These are phyloP conservation scores for Ochotona princeps DNA, from an alignment of 2,113 vertebrate genomes.

Conservation along the genomic window DNA sequence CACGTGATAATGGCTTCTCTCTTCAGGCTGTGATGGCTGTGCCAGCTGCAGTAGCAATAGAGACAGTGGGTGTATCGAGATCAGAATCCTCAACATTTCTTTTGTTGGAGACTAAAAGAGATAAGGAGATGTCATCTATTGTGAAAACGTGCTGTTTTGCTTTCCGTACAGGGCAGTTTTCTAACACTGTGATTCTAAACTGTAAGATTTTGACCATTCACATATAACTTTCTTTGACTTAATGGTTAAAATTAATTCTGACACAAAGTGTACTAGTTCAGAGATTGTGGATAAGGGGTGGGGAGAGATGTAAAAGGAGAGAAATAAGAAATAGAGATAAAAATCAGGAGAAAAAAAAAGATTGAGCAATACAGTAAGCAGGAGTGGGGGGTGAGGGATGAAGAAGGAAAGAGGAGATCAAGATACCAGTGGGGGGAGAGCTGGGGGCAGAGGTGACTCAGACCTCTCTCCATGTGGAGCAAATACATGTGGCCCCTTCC, in stretches of 20 bases:
- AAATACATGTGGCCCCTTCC: not conserved
- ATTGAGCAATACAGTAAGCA: too few relatives aligned
- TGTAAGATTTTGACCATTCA: not conserved
- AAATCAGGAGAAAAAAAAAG: not conserved
- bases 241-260: not conserved
- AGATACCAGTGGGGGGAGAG: not conserved
- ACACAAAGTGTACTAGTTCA: not conserved
- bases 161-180: not conserved
- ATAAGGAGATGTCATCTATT: not conserved
- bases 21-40: not conserved
- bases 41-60: not conserved
- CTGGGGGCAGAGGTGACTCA: not conserved
- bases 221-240: not conserved
- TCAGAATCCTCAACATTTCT: not conserved
- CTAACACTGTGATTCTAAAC: not conserved
- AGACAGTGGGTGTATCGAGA: not conserved
- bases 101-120: not conserved
- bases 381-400: too few relatives aligned
- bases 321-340: not conserved
- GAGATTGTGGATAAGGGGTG: not conserved
- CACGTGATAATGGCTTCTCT: fast-evolving
- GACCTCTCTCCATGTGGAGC: not conserved
- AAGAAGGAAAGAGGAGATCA: not conserved
- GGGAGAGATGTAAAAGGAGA: not conserved
- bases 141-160: not conserved